Conservation (phyloP, 92 coral and sea anemone genomes). For the Meandrina meandrites region DNA sequence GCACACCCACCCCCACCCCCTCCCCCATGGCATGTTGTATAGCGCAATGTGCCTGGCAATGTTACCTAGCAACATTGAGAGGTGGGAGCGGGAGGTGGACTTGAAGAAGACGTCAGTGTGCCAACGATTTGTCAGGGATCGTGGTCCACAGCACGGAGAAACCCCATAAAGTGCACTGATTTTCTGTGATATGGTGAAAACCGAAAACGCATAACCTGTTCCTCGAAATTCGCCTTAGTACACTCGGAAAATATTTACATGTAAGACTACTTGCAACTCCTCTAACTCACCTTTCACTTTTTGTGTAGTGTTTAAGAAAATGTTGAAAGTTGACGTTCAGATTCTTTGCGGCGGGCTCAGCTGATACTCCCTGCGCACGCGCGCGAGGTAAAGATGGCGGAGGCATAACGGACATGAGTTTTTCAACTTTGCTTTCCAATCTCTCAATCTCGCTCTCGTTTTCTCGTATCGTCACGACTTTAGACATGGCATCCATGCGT, state of each 20-base stretch:
- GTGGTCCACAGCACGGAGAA: too few relatives aligned
- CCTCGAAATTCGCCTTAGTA: background rate
- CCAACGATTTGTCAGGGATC: too few relatives aligned
- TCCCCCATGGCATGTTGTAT: too few relatives aligned
- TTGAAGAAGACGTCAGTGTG: too few relatives aligned
- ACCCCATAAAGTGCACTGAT: background rate
- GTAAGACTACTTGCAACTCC: background rate
- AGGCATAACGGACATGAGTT: slow-evolving; percentile 94
- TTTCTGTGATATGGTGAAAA: background rate
- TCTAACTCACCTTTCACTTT: slow-evolving; percentile 69
- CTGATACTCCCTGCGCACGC: slow-evolving; percentile 99
- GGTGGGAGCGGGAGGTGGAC: too few relatives aligned
- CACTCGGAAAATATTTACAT: background rate
- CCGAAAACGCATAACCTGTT: background rate
- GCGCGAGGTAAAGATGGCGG: slow-evolving; percentile 83
- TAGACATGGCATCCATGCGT: slow-evolving; percentile 87
- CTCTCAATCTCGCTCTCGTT: slow-evolving; percentile 84
- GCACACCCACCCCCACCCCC: too few relatives aligned
- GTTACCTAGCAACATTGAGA: too few relatives aligned
- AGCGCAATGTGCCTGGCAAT: too few relatives aligned
- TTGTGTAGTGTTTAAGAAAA: slow-evolving; percentile 59
- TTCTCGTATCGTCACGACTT: slow-evolving; percentile 89
- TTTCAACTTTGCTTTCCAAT: slow-evolving; percentile 91
- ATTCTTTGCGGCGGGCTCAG: slow-evolving; percentile 74
- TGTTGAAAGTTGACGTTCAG: slow-evolving; percentile 31